These are phyloP conservation scores for Watersipora subatra DNA, from an alignment of 1,140 invertebrate species.

Conservation along the genomic window DNA sequence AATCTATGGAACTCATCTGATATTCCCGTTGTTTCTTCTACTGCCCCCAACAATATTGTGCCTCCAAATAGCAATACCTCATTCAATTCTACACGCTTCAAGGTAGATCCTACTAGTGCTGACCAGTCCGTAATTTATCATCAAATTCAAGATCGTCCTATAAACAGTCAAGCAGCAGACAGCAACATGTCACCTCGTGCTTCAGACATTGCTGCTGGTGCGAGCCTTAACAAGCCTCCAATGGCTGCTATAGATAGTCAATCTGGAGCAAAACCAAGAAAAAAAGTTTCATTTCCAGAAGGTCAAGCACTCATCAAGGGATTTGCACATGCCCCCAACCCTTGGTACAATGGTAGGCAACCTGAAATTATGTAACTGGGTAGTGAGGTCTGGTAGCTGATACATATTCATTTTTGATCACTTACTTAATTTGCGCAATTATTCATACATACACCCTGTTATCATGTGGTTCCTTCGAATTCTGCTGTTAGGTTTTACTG, in stretches of 20 bases:
- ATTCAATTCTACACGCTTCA: not conserved
- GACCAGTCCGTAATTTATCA: not conserved
- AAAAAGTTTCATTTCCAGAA: slow-evolving; percentile 3
- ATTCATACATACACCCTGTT: no score
- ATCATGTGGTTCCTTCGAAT: no score
- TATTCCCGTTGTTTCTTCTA: not conserved
- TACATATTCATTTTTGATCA: no score
- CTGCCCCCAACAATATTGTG: no score
- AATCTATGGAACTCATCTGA: not conserved
- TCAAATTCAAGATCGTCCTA: no score
- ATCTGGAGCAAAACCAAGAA: not conserved
- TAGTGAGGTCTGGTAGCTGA: no score
- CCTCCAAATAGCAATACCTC: not conserved
- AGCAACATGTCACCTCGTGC: not conserved
- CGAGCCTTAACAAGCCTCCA: no score
- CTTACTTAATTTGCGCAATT: no score
- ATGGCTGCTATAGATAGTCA: not conserved
- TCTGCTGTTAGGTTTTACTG: no score
- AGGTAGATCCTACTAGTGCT: not conserved
- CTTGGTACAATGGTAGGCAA: slow-evolving; percentile 5
- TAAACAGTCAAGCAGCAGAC: no score
- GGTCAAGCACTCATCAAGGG: slow-evolving; percentile 1
- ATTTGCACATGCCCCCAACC: slow-evolving; percentile 1
- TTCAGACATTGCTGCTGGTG: not conserved
- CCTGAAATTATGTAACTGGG: no score